Percentiles rank a stretch among this genome's conserved stretches.
Evolutionary conservation across 2,113 vertebrate species (phyloP).

Genomic region (Ammospiza caudacuta): DNA sequence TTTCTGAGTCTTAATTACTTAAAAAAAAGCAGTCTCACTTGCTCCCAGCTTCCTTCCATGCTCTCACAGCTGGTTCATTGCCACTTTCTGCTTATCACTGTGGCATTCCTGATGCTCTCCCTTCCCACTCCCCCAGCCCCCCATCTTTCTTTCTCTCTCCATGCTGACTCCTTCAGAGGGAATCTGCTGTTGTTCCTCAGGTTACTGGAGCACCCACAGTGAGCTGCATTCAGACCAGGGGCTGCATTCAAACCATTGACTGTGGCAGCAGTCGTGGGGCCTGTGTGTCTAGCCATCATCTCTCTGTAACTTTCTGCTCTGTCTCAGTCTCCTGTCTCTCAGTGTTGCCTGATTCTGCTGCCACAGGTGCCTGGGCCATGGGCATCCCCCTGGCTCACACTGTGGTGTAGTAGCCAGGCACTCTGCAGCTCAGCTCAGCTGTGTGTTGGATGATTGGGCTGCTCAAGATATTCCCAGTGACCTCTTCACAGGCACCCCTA

Average conservation of each 20-base stretch:
- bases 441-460: not conserved
- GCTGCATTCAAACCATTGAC: not conserved
- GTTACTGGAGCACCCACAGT: no score
- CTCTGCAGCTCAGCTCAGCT: not conserved
- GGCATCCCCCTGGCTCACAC: not conserved
- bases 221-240: not conserved
- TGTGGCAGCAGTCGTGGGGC: rapidly evolving
- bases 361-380: no score
- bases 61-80: not conserved
- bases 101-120: not conserved
- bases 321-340: not conserved
- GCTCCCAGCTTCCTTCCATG: not conserved
- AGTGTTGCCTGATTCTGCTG: not conserved
- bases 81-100: not conserved
- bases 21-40: not conserved
- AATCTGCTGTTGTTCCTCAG: not conserved
- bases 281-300: not conserved
- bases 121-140: no score
- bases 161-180: not conserved
- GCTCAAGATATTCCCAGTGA: not conserved
- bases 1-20: not conserved
- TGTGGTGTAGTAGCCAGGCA: rapidly evolving
- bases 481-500: not conserved
- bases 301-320: not conserved
- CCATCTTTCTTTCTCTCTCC: not conserved